Conservation (phyloP, 2,797 vertebrate genomes). For the Ammospiza maritima region DNA sequence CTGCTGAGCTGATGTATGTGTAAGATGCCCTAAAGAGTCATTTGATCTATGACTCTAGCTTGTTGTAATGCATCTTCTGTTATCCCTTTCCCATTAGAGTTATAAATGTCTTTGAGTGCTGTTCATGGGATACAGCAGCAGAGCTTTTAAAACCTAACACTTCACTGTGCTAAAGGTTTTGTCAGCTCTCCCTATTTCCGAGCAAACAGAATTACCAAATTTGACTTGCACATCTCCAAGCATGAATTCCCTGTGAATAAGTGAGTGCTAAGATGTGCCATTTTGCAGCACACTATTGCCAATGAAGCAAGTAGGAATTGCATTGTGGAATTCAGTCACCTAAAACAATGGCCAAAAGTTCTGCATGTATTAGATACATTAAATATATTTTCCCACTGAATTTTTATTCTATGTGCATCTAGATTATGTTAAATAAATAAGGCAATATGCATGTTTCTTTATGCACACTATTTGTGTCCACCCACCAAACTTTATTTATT, state of each 20-base stretch:
- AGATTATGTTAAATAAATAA: not conserved
- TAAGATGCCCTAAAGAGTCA: conserved; percentile 25
- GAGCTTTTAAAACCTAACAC: not conserved
- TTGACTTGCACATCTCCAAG: conserved; percentile 18
- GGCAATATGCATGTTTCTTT: not conserved
- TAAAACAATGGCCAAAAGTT: not conserved
- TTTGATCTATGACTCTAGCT: conserved; percentile 44
- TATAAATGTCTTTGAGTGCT: conserved; percentile 1
- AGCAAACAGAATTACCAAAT: conserved; percentile 7
- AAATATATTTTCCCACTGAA: not conserved
- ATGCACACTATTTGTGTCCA: not conserved
- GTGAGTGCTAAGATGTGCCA: not conserved
- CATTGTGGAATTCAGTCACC: not conserved
- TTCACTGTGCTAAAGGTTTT: conserved; percentile 19
- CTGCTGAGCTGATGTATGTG: conserved; percentile 7
- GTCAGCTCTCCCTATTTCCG: not conserved
- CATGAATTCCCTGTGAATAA: not conserved
- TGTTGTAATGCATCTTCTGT: conserved; percentile 44
- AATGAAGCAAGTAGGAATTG: not conserved
- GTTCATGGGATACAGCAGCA: not conserved
- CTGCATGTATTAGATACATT: not conserved
- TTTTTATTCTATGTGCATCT: not conserved
- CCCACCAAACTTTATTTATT: not conserved
- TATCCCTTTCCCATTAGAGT: conserved; percentile 39
- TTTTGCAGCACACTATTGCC: conserved; percentile 36